Evolutionary conservation across 2,113 vertebrate species (phyloP).

Genomic region (Sterna hirundo): DNA sequence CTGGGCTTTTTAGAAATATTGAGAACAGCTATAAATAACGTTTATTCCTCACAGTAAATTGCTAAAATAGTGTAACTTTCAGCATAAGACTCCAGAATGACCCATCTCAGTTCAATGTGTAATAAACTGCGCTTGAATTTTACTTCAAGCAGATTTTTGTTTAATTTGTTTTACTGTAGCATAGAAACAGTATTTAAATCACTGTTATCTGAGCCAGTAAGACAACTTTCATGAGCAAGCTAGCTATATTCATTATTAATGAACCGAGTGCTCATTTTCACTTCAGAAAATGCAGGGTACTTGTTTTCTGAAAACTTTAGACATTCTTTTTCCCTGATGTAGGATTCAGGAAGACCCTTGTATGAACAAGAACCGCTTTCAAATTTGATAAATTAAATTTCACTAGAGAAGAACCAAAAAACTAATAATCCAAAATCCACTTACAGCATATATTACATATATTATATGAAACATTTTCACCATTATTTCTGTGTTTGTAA

Average conservation of each 20-base stretch:
- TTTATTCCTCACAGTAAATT: background rate
- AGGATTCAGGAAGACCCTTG: background rate
- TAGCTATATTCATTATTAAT: background rate
- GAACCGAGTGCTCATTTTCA: background rate
- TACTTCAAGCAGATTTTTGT: background rate
- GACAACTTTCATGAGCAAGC: background rate
- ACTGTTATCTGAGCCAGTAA: background rate
- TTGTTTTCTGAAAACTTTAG: background rate
- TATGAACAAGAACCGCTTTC: background rate
- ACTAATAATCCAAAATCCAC: background rate
- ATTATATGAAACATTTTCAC: background rate
- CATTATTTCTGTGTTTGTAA: background rate
- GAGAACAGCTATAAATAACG: background rate
- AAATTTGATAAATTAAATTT: background rate
- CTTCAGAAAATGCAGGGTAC: background rate
- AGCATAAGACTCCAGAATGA: background rate
- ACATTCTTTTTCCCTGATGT: background rate
- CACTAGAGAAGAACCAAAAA: background rate
- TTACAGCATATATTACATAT: background rate
- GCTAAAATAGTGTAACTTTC: background rate
- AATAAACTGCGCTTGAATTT: background rate
- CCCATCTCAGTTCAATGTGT: background rate
- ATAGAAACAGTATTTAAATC: background rate
- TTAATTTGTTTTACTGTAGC: background rate
- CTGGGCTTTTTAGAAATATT: rapidly evolving